These are phyloP conservation scores for Oscheius sp. DNA, from an alignment of 1,140 invertebrate species.

Conservation along the genomic window DNA sequence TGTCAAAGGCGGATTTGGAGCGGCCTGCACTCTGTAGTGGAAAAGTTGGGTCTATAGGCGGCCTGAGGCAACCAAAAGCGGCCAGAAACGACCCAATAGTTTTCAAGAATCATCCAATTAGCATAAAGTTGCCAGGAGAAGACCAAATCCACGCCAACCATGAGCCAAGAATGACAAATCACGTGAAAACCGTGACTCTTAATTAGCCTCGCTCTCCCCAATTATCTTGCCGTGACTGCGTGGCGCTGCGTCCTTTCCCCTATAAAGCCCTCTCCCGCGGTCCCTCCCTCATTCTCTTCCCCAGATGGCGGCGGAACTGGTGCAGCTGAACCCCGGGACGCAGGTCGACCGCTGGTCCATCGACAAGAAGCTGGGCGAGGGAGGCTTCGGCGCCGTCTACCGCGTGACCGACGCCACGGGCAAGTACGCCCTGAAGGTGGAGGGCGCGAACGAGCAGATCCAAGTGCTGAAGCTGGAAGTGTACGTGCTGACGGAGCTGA, in stretches of 20 bases:
- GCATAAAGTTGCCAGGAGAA: too few relatives aligned
- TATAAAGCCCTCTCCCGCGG: not conserved
- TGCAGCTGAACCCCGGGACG: conserved; percentile 41
- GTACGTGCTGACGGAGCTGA: conserved; percentile 45
- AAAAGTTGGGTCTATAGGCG: too few relatives aligned
- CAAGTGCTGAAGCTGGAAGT: conserved; percentile 54
- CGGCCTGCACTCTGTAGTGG: too few relatives aligned
- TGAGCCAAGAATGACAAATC: too few relatives aligned
- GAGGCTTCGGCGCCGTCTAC: conserved; percentile 41
- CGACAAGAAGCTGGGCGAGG: conserved; percentile 40
- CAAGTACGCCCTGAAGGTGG: conserved; percentile 48
- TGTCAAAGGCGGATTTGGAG: too few relatives aligned
- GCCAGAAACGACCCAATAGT: too few relatives aligned
- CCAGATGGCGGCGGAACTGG: conserved; percentile 30
- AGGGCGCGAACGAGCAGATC: conserved; percentile 50
- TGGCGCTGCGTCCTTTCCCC: not conserved
- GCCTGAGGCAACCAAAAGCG: too few relatives aligned
- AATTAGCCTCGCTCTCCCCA: too few relatives aligned
- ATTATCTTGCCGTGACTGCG: too few relatives aligned
- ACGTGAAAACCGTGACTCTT: too few relatives aligned
- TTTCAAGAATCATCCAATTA: too few relatives aligned
- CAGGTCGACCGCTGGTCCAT: conserved; percentile 38
- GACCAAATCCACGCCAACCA: too few relatives aligned
- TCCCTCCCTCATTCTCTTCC: not conserved
- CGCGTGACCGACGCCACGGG: conserved; percentile 48